Evolutionary conservation across 2,888 invertebrate species (phyloP).

Genomic region (Opisthograptis luteolata): DNA sequence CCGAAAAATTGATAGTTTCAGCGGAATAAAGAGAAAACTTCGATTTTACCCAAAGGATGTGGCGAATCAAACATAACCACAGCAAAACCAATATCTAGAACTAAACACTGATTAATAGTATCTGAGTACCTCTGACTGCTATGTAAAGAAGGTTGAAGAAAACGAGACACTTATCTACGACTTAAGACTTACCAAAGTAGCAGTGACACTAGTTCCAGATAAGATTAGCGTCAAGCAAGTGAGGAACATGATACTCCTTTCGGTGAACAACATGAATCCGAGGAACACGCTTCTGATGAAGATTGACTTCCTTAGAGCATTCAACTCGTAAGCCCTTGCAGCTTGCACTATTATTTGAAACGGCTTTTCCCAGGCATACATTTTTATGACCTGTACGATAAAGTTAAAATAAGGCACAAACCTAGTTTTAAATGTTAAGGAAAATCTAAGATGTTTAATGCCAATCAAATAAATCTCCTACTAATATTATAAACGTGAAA

Average conservation of each 20-base stretch:
- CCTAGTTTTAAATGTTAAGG: background rate
- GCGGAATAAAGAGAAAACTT: no score
- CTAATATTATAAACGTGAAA: no score
- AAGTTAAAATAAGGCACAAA: background rate
- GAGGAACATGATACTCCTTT: constrained; percentile 88
- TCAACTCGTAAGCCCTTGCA: constrained; percentile 83
- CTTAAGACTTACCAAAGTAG: constrained; percentile 62
- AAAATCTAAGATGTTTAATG: no score
- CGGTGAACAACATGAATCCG: constrained; percentile 89
- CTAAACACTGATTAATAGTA: no score
- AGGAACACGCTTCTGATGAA: constrained; percentile 87
- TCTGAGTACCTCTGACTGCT: no score
- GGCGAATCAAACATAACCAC: no score
- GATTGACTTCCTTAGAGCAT: constrained; percentile 82
- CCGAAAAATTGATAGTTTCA: no score
- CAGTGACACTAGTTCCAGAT: constrained; percentile 63
- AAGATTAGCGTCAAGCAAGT: constrained; percentile 76
- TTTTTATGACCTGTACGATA: constrained; percentile 91
- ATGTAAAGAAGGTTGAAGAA: no score
- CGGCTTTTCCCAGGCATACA: constrained; percentile 97
- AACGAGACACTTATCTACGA: no score
- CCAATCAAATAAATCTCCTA: no score
- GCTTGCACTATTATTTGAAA: constrained; percentile 88
- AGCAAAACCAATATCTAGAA: no score
- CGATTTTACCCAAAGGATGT: no score